These are phyloP conservation scores for Silvanus unidentatus DNA, from an alignment of 2,888 invertebrate species.

Conservation along the genomic window DNA sequence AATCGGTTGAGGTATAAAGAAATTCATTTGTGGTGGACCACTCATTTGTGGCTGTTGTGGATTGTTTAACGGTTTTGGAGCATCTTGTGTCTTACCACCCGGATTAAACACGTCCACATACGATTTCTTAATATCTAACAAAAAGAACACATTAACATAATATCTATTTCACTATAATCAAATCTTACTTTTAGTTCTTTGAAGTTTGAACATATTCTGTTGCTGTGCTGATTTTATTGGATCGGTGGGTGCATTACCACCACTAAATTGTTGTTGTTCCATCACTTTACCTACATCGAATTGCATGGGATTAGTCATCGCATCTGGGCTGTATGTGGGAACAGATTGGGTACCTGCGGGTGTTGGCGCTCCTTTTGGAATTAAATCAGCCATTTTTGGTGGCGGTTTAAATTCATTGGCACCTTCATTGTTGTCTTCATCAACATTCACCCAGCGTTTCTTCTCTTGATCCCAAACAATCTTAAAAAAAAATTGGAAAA, in stretches of 20 bases:
- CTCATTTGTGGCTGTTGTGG: conserved; percentile 31
- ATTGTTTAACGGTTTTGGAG: conserved; percentile 37
- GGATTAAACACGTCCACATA: conserved; percentile 90
- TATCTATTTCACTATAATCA: not conserved
- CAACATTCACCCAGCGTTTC: conserved; percentile 81
- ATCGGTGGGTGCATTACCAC: conserved; percentile 10
- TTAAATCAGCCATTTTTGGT: conserved; percentile 61
- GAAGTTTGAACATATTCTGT: conserved; percentile 75
- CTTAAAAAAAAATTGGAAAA: conserved; percentile 51
- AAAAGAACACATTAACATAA: conserved; percentile 7
- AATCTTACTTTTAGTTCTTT: conserved; percentile 63
- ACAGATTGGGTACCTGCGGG: conserved; percentile 8
- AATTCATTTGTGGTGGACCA: conserved; percentile 46
- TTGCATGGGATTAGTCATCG: conserved; percentile 8
- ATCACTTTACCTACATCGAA: conserved; percentile 4
- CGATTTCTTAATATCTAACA: conserved; percentile 70
- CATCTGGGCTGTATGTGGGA: conserved; percentile 3
- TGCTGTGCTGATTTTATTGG: conserved; percentile 23
- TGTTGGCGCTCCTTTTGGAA: conserved; percentile 24
- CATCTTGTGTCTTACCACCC: conserved; percentile 44
- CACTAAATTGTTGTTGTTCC: not conserved
- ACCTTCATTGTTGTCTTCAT: conserved; percentile 59
- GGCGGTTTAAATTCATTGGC: conserved; percentile 57
- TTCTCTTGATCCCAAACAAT: conserved; percentile 90
- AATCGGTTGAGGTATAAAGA: conserved; percentile 54